Evolutionary conservation across 2,113 vertebrate species (phyloP), one percentile per base, ranked within the genome.

Genomic region (Puffinus mauretanicus): DNA sequence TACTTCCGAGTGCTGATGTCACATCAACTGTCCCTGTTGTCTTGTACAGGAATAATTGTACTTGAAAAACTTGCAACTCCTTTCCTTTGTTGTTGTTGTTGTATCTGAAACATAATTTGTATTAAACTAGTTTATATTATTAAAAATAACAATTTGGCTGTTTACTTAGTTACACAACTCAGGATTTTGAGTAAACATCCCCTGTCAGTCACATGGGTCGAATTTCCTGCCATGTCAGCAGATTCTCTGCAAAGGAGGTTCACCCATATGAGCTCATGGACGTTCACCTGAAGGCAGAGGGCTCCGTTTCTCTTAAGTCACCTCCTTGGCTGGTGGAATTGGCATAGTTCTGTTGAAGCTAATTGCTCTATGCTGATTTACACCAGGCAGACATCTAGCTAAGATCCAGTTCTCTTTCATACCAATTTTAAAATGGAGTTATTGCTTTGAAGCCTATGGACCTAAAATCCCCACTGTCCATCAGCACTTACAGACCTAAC

Each of bases 1-100:
- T 96, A 84, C 90, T 96, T 93, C 80, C 94, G 58, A 24, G 8
- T 95, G 86, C 94, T 89, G 72, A 81, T 94, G 83, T 91, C 71
- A 80, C 86, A 91, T 91, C 75, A 88, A 57, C 49, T 83, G 87
- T 95, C 71, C 42, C 88, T 90, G 49, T 73, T 93, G 66, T 93
- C 75, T 91, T 85, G 61, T 92, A 58, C 72, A 94, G 64, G 73
- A 95, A 60, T 82, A 86, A 90, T 54, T 85, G 84, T 94, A 84
- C 67, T 82, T 95, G 84, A 82, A 97, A 91, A 94, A 49, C 79
- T 88, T 88, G 13, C 32, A 75, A 17, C 10, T 25, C 57, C 21
- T 78, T 96, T 89, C 82, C 42, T 72, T 90, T 90, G 66, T 92
- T 93, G 69, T 92, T 93, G 69, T 54, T 94, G 83, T 82, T 88